Conservation (phyloP, 2,888 invertebrate genomes). For the Synergus umbraculus region DNA sequence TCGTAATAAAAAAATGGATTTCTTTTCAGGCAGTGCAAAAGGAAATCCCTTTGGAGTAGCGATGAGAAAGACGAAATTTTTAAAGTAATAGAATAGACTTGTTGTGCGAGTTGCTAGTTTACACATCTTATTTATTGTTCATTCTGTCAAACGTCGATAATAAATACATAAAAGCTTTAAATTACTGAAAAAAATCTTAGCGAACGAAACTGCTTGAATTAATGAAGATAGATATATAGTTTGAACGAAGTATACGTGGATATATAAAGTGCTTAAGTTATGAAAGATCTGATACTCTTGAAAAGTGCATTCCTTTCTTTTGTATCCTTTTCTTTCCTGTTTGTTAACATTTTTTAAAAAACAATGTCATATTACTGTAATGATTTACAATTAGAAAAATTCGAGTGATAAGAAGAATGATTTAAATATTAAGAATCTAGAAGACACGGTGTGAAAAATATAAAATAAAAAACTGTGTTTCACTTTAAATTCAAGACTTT, state of each 20-base stretch:
- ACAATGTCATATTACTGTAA: not conserved
- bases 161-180: not conserved
- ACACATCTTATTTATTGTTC: not conserved
- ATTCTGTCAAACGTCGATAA: not conserved
- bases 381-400: not conserved
- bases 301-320: not conserved
- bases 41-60: conserved; percentile 85
- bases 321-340: not conserved
- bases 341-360: not conserved
- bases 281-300: not conserved
- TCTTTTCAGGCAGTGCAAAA: conserved; percentile 85
- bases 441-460: not conserved
- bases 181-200: not conserved
- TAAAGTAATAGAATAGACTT: not conserved
- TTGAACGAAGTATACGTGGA: not conserved
- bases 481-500: conserved; percentile 12
- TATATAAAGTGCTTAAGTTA: not conserved
- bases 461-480: conserved; percentile 37
- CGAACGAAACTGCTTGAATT: not conserved
- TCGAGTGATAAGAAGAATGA: not conserved
- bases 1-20: conserved; percentile 49
- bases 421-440: not conserved
- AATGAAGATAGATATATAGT: not conserved
- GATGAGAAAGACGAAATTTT: not conserved
- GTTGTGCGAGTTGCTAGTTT: not conserved